These are phyloP conservation scores for Papilio gigon DNA, from an alignment of 2,888 invertebrate species.

Conservation along the genomic window DNA sequence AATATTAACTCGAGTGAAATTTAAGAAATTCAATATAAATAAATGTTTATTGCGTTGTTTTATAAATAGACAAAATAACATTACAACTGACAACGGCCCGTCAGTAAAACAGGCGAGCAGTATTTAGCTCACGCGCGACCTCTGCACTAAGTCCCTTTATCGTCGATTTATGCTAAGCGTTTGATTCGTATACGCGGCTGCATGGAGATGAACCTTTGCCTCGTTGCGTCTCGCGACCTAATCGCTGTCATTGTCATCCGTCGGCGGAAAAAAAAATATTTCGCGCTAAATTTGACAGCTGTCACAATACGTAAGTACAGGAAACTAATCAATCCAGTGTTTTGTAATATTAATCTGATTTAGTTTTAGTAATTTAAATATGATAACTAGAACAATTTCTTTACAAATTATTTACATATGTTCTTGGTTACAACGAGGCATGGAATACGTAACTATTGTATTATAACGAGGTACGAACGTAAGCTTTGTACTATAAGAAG, in stretches of 20 bases:
- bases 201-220: conserved; percentile 19
- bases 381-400: too few relatives aligned
- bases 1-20: too few relatives aligned
- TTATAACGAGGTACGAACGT: too few relatives aligned
- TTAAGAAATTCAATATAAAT: too few relatives aligned
- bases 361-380: too few relatives aligned
- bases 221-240: not conserved
- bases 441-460: too few relatives aligned
- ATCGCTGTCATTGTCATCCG: not conserved
- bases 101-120: conserved; percentile 27
- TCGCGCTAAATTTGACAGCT: not conserved
- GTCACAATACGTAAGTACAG: not conserved
- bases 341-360: too few relatives aligned
- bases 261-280: not conserved
- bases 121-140: conserved; percentile 41
- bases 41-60: too few relatives aligned
- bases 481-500: not conserved
- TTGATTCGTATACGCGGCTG: conserved; percentile 53
- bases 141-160: conserved; percentile 43
- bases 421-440: too few relatives aligned
- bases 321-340: not conserved
- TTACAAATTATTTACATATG: too few relatives aligned
- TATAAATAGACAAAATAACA: conserved; percentile 16
- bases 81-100: not conserved
- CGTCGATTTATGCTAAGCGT: conserved; percentile 60